Percentiles rank a stretch among this genome's conserved stretches.
Conservation (phyloP, 2,797 vertebrate species). For the Ptychobarbus kaznakovi region DNA sequence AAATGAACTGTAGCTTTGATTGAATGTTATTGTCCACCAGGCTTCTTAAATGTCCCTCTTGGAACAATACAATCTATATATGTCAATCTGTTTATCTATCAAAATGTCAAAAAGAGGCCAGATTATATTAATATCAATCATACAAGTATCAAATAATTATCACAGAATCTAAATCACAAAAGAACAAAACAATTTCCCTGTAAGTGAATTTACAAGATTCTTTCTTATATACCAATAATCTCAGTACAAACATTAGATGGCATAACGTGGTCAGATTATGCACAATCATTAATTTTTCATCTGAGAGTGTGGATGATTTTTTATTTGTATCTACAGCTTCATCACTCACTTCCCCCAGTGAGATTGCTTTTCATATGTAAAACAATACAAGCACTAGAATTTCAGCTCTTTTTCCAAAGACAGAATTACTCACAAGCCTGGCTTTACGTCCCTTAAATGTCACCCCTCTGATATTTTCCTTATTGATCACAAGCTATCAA, state of each 20-base stretch:
- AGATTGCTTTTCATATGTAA: conserved; percentile 34
- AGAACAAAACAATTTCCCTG: not conserved
- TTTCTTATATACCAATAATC: conserved; percentile 2
- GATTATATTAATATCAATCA: not conserved
- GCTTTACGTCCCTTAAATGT: conserved; percentile 44
- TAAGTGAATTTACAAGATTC: not conserved
- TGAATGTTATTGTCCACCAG: not conserved
- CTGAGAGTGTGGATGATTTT: not conserved
- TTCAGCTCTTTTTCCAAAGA: conserved; percentile 58
- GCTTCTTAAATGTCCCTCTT: not conserved
- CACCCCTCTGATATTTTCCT: conserved; percentile 44
- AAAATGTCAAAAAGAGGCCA: not conserved
- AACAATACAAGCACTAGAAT: conserved; percentile 44
- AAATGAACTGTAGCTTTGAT: not conserved
- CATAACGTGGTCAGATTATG: not conserved
- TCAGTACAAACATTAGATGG: not conserved
- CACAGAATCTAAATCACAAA: not conserved
- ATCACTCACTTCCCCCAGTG: conserved; percentile 17
- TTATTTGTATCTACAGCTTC: conserved; percentile 7
- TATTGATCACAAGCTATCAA: conserved; percentile 55
- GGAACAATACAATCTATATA: not conserved
- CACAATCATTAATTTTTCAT: not conserved
- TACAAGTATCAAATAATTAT: not conserved
- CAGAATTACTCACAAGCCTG: conserved; percentile 54
- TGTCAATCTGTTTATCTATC: not conserved